These are phyloP conservation scores for Tychaedon coryphoeus DNA, from an alignment of 2,113 vertebrate genomes.

Conservation along the genomic window DNA sequence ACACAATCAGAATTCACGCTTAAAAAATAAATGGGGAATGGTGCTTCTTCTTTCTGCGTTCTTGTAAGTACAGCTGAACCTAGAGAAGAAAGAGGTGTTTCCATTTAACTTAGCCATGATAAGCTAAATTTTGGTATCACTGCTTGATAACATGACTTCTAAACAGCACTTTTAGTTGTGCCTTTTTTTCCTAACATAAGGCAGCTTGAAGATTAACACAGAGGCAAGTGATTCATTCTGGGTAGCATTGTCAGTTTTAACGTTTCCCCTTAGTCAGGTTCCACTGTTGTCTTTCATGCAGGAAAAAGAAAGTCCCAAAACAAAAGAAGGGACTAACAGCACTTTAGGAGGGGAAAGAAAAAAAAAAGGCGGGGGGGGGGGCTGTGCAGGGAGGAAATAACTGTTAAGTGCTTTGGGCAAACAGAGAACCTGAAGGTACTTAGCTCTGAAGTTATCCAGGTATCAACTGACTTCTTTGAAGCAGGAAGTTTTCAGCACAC, in stretches of 20 bases:
- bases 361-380: fast-evolving
- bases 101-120: not conserved
- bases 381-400: not conserved
- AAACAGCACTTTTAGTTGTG: not conserved
- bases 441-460: not conserved
- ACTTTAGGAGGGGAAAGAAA: too few species aligned
- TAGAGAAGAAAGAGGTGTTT: not conserved
- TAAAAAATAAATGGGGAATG: not conserved
- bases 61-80: not conserved
- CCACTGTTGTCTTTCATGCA: not conserved
- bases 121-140: not conserved
- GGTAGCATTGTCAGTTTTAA: not conserved
- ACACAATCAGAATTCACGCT: not conserved
- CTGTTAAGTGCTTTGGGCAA: not conserved
- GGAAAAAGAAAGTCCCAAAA: not conserved
- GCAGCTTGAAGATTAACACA: not conserved
- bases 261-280: not conserved
- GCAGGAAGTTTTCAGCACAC: not conserved
- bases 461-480: not conserved
- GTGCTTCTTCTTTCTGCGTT: not conserved
- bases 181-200: not conserved
- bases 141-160: not conserved
- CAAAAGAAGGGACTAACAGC: not conserved
- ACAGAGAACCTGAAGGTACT: not conserved
- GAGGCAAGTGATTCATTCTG: not conserved